Evolutionary conservation across 2,888 invertebrate species (phyloP).

Genomic region (Idaea biselata): DNA sequence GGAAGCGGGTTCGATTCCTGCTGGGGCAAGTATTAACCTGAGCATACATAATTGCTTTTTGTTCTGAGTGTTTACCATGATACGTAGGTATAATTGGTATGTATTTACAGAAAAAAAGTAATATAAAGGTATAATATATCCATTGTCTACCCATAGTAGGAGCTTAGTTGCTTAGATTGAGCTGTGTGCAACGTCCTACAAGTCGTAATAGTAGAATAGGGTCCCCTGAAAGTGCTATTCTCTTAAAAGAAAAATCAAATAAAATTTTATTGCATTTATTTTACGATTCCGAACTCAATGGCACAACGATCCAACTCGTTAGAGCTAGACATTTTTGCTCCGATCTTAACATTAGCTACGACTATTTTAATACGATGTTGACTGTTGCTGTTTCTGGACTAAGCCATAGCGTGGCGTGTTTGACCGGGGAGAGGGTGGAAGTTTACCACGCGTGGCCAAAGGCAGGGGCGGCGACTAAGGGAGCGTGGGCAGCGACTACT

Average conservation of each 20-base stretch:
- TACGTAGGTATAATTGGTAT: too few species aligned
- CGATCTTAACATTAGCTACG: conserved; percentile 46
- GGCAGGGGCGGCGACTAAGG: conserved; percentile 55
- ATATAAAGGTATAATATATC: too few species aligned
- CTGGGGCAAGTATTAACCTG: too few species aligned
- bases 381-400: conserved; percentile 61
- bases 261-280: conserved; percentile 45
- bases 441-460: conserved; percentile 66
- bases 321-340: conserved; percentile 44
- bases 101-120: too few species aligned
- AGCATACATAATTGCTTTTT: too few species aligned
- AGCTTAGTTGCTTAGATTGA: too few species aligned
- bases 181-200: too few species aligned
- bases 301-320: conserved; percentile 49
- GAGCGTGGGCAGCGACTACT: conserved; percentile 55
- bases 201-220: too few species aligned
- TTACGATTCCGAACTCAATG: conserved; percentile 43
- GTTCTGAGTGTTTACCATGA: too few species aligned
- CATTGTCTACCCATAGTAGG: too few species aligned
- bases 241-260: conserved; percentile 20
- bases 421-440: conserved; percentile 22
- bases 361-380: conserved; percentile 58
- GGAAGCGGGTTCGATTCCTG: too few species aligned
- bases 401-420: conserved; percentile 36
- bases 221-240: too few species aligned